Evolutionary conservation across 2,113 vertebrate species (phyloP).

Genomic region (Nannobrachium achirus): DNA sequence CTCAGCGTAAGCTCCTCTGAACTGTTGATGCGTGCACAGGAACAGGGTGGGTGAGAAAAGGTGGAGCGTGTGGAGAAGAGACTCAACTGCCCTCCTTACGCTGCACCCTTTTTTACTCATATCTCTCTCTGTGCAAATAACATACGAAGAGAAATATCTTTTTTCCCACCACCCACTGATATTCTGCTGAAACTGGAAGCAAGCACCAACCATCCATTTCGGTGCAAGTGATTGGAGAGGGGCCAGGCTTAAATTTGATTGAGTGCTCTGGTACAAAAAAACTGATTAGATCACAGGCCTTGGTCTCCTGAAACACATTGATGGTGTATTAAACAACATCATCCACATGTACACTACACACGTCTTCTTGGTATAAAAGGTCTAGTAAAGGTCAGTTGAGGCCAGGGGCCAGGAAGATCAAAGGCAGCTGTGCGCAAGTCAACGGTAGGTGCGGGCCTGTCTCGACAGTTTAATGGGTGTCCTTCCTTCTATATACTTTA

Average conservation of each 20-base stretch:
- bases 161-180: too few species aligned
- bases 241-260: constrained; percentile 5
- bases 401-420: constrained; percentile 29
- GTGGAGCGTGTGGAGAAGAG: too few species aligned
- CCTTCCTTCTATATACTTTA: constrained; percentile 9
- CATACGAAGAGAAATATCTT: neutral
- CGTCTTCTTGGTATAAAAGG: constrained; percentile 25
- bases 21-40: neutral
- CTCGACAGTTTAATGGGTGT: neutral
- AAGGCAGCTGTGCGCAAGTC: constrained; percentile 40
- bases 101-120: neutral
- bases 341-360: neutral
- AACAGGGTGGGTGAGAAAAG: neutral
- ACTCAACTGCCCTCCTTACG: neutral
- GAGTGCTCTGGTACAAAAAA: constrained; percentile 1
- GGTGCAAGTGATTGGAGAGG: neutral
- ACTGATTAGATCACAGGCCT: constrained; percentile 18
- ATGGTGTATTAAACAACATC: constrained; percentile 5
- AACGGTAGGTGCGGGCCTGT: neutral
- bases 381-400: constrained; percentile 40
- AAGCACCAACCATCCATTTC: neutral
- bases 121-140: neutral
- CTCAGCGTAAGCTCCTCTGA: neutral
- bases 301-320: constrained; percentile 27
- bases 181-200: too few species aligned